Base-by-base conservation (phyloP, 92 coral and sea anemone species). In the Anthopleura xanthogrammica region DNA sequence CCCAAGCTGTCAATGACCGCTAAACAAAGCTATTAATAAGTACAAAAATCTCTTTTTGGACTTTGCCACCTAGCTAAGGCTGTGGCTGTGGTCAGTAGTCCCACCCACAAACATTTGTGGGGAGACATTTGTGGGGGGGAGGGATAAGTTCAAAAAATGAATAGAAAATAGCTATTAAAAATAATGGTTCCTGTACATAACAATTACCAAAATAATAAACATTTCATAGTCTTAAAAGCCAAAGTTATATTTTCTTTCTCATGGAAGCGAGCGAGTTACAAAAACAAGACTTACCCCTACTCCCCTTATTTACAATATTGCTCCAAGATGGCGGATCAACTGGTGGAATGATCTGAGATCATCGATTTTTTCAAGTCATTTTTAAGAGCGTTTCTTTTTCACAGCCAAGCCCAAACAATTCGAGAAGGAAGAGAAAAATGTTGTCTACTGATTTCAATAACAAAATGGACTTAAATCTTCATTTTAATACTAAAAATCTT, bases 381-480 rank as follows among this genome's bases (percentile, higher is more conserved):
- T 62, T 62, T 17, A 17, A 60, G 24, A 60, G 24, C 68, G 22
- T 60, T 60, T 60, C 7, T 60, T 20, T 9, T 60, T 5, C 22
- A 17, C 13, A 17, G 70, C 70, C 70, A 3, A 62, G 70, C 70
- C 70, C 36, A 62, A 62, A 20, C 68, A 23, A 5, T 62, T 62
- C 29, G 70, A 62, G 70, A 23, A 62, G 9, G 70, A 20, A 20
- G 70, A 62, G 70, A 20, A 11, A 54, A 54, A 54, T 16, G 11
- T 54, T 54, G 58, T 11, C 29, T 62, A 62, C 12, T n/a, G 29
- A 62, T 62, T 62, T n/a, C 1, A n/a, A n/a, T 20, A 20, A 62
- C 23, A 80, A 66, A 19, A 80, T 80, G 84, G 84, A 80, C 77
- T 57, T 70, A 68, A 80, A 80, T 13, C 40, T 43, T 62, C 77